These are phyloP conservation scores for Hepsetus odoe DNA, from an alignment of 2,113 vertebrate genomes.

Conservation along the genomic window DNA sequence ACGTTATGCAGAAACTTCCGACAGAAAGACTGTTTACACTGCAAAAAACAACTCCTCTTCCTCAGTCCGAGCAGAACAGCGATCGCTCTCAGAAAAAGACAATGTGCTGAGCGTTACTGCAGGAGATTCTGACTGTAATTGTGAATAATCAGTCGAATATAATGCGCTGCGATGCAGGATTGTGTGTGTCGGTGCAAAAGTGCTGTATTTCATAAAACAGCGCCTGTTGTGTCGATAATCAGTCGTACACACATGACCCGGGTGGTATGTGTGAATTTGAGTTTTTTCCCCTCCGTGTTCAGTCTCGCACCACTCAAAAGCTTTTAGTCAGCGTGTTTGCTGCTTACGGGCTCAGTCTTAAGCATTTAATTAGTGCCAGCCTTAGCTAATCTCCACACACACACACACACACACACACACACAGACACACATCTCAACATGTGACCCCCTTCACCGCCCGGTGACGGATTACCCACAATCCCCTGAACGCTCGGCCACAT, in stretches of 20 bases:
- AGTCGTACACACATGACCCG: neutral
- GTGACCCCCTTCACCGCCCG: constrained; percentile 70
- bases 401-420: constrained; percentile 34
- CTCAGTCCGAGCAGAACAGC: no score
- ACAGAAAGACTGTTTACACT: no score
- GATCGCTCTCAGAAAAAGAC: no score
- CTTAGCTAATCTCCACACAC: constrained; percentile 67
- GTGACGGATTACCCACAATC: constrained; percentile 65
- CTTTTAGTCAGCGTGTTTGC: constrained; percentile 66
- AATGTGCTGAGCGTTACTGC: no score
- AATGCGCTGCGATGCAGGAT: no score
- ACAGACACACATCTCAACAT: constrained; percentile 70
- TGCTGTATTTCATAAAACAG: no score
- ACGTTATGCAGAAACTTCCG: no score
- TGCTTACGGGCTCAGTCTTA: constrained; percentile 73
- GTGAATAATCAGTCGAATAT: no score
- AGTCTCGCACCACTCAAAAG: constrained; percentile 30
- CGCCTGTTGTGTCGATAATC: neutral
- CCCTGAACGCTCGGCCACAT: constrained; percentile 22
- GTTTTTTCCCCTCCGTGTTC: neutral
- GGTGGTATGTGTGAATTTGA: neutral
- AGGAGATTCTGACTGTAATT: no score
- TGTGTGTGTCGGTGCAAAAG: no score
- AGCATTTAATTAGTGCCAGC: constrained; percentile 80
- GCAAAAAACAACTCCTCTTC: no score